Base-by-base conservation (phyloP, 2,888 invertebrate species). In the Pachymerium ferrugineum region DNA sequence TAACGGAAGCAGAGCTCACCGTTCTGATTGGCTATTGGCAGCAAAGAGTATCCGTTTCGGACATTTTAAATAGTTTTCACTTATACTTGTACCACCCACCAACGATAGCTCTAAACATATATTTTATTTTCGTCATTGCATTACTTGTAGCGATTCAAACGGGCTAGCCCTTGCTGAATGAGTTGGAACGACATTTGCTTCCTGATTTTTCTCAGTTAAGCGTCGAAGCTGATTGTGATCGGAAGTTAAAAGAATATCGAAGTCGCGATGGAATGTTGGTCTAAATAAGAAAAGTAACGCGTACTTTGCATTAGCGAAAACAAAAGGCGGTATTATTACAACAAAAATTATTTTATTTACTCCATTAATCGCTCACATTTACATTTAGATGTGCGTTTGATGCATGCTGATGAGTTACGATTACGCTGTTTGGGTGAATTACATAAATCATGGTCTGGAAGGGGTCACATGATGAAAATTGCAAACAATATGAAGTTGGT, bases 221-320 rank as follows among this genome's bases (percentile, higher is more conserved):
- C n/a, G n/a, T 98, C 38, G 99, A 99, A 85, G 98, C 99, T 0
- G 98, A 99, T 80, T 99, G 98, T 81, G 99, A 99, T 83, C 95
- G 95, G 81, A 90, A 94, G 76, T 85, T 97, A 74, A 99, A 99
- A 82, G 99, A 99, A 83, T 94, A 96, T 0, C 97, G 98, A 83
- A 97, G 97, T 0, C 97, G 0, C 90, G 98, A 73, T 99, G 99
- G 99, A 98, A 99, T 80, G 92, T 97, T 10, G 98, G 98, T 0
- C 86, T 99, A 28, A 99, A 99, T 81, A 98, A 98, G 84, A 97
- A 98, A 82, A 93, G 93, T 0, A 95, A 97, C 74, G 98, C 98
- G 0, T 98, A 96, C 82, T 99, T 99, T 82, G 94, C 94, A 73
- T 86, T 99, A 73, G 95, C 97, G 2, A 97, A 97, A 85, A 96